Conservation (phyloP, 2,888 invertebrate species). For the Mamestra brassicae region DNA sequence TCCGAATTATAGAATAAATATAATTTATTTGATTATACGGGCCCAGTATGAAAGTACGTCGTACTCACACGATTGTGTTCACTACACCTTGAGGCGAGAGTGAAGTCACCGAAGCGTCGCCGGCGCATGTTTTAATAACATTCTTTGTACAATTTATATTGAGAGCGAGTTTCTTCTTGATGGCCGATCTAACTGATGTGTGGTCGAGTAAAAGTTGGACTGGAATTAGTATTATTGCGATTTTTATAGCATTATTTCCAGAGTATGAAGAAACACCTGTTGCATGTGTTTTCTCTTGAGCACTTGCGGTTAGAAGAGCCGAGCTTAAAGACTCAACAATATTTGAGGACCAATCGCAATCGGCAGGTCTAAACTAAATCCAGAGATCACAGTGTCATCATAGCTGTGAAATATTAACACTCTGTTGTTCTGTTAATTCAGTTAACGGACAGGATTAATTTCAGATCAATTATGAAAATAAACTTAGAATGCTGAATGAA, state of each 20-base stretch:
- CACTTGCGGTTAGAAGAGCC: no score
- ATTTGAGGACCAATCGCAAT: no score
- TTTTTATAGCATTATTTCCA: conserved; percentile 5
- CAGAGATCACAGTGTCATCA: no score
- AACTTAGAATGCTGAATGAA: no score
- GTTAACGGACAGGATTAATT: no score
- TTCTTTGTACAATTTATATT: conserved; percentile 61
- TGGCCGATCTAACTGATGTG: conserved; percentile 21
- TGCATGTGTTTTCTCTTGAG: conserved; percentile 1
- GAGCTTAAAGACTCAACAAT: no score
- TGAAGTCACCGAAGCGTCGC: conserved; percentile 58
- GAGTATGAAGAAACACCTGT: neutral
- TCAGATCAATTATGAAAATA: no score
- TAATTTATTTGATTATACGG: neutral
- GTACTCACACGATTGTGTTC: conserved; percentile 32
- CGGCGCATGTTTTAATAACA: conserved; percentile 64
- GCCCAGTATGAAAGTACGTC: conserved; percentile 11
- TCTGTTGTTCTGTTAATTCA: no score
- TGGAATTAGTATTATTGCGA: conserved; percentile 20
- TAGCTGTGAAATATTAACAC: no score
- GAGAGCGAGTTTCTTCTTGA: conserved; percentile 54
- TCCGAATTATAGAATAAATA: no score
- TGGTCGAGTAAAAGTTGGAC: conserved; percentile 39
- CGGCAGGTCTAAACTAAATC: no score
- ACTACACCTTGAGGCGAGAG: conserved; percentile 56